A percentile compares a stretch with the other conserved stretches of the same genome.
Conservation (phyloP, 1,140 invertebrate species). For the Musca domestica region DNA sequence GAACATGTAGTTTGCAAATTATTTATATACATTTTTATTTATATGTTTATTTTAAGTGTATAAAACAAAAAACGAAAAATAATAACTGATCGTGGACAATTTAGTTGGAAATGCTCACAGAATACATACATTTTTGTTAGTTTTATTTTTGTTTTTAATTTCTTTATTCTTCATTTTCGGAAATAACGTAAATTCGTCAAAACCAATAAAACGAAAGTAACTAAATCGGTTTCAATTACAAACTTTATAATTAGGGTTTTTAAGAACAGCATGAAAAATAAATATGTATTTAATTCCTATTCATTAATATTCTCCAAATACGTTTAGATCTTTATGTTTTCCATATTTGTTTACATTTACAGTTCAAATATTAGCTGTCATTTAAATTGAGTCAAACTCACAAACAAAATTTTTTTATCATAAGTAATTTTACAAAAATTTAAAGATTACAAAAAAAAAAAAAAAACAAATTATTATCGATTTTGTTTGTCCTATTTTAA, state of each 20-base stretch:
- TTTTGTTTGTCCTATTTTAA: too few relatives aligned
- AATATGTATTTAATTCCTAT: too few relatives aligned
- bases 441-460: too few relatives aligned
- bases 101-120: conserved; percentile 1
- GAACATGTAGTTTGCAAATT: not conserved
- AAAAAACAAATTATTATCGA: too few relatives aligned
- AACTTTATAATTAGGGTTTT: too few relatives aligned
- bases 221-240: not conserved
- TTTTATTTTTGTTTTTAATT: not conserved
- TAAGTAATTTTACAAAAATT: too few relatives aligned
- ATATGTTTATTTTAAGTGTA: conserved; percentile 14
- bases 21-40: conserved; percentile 7
- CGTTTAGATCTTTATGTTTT: not conserved
- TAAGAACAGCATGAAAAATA: too few relatives aligned
- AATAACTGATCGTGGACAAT: conserved; percentile 9
- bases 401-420: too few relatives aligned
- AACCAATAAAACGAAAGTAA: not conserved
- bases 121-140: not conserved
- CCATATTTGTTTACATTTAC: not conserved
- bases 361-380: too few relatives aligned
- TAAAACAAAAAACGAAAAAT: conserved; percentile 10
- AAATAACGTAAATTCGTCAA: not conserved
- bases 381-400: too few relatives aligned
- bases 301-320: not conserved
- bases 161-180: not conserved